Percentiles rank a stretch among this genome's conserved stretches.
phyloP scores from a whole-genome alignment of 2,888 invertebrate genomes.

The Cyclophora punctaria region DNA sequence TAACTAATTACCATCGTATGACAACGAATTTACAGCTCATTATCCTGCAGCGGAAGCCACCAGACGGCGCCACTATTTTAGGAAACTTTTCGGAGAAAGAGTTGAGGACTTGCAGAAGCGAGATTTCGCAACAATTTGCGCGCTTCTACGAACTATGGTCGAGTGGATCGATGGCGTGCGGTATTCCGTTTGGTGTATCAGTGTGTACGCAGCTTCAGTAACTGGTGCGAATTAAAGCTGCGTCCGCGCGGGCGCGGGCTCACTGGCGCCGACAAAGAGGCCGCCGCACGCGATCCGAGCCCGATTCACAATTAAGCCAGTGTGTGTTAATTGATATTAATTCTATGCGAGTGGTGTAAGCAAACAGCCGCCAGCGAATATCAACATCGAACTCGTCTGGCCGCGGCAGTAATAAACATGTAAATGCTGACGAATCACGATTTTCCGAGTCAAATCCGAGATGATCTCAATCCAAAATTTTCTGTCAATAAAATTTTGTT shows the following conservation, averaged over 20 bases:
- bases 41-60: constrained; percentile 31
- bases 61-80: constrained; percentile 66
- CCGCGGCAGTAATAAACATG: constrained; percentile 2
- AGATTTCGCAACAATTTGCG: constrained; percentile 17
- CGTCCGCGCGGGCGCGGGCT: constrained; percentile 42
- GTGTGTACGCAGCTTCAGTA: constrained; percentile 9
- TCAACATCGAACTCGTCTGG: constrained; percentile 1
- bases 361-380: constrained; percentile 23
- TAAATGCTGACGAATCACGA: constrained; percentile 1
- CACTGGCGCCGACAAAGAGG: constrained; percentile 62
- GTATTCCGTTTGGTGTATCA: constrained; percentile 13
- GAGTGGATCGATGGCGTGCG: constrained; percentile 12
- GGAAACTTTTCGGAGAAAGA: constrained; percentile 62
- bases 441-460: constrained; percentile 8
- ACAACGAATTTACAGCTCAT: constrained; percentile 32
- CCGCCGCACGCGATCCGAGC: constrained; percentile 70
- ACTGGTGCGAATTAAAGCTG: constrained; percentile 51
- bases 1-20: constrained; percentile 42
- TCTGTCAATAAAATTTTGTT: constrained; percentile 6
- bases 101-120: constrained; percentile 23
- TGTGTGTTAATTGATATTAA: constrained; percentile 75
- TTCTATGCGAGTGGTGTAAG: constrained; percentile 60
- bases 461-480: constrained; percentile 13
- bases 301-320: constrained; percentile 72
- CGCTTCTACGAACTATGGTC: constrained; percentile 14